Percentiles rank a stretch among this genome's conserved stretches.
Conservation (phyloP, 2,888 invertebrate genomes). For the Drosophila atroscutellata region DNA sequence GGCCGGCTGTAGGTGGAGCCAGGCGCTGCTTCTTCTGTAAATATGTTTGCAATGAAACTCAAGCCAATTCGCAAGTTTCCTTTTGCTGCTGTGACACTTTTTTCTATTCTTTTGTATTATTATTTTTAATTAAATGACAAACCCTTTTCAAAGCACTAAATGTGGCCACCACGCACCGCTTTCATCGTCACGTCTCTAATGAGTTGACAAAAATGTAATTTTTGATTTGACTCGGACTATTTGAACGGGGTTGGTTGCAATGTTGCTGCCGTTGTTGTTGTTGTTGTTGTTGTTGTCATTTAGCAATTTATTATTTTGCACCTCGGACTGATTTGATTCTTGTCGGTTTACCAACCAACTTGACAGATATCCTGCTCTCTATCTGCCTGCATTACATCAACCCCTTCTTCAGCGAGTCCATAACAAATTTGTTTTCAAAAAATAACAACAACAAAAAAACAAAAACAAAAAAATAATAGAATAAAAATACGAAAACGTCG, state of each 20-base stretch:
- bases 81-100: slow-evolving; percentile 20
- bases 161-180: slow-evolving; percentile 29
- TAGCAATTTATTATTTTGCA: slow-evolving; percentile 61
- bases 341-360: slow-evolving; percentile 46
- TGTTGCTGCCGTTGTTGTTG: slow-evolving; percentile 13
- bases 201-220: slow-evolving; percentile 67
- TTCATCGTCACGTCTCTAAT: slow-evolving; percentile 59
- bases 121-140: slow-evolving; percentile 58
- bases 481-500: slow-evolving; percentile 37
- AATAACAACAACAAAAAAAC: slow-evolving; percentile 12
- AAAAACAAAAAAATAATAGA: slow-evolving; percentile 17
- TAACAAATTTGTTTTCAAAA: slow-evolving; percentile 49
- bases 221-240: slow-evolving; percentile 47
- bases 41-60: neutral
- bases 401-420: slow-evolving; percentile 39
- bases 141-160: slow-evolving; percentile 59
- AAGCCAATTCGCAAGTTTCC: slow-evolving; percentile 15
- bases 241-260: slow-evolving; percentile 25
- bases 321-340: slow-evolving; percentile 53
- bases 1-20: slow-evolving; percentile 65
- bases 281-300: slow-evolving; percentile 28
- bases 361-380: slow-evolving; percentile 23
- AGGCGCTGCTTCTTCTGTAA: slow-evolving; percentile 26
- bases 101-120: neutral
- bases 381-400: slow-evolving; percentile 18